Conservation (phyloP, 30 jellyfish, hydroid and myxozoan genomes). For the Catostylus mosaicus region DNA sequence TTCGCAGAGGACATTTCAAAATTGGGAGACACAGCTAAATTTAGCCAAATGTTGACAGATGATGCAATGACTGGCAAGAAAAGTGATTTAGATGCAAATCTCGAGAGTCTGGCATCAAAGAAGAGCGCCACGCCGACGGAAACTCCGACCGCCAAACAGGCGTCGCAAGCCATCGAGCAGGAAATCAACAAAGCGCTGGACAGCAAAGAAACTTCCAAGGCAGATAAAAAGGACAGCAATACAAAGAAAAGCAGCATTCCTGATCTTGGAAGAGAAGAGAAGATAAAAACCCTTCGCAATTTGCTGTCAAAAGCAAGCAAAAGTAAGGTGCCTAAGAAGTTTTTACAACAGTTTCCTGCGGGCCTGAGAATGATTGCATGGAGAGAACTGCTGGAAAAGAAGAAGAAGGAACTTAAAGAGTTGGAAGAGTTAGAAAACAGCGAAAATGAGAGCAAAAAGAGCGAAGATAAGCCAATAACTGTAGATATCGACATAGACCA, state of each 20-base stretch:
- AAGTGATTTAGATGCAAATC: constrained; percentile 16
- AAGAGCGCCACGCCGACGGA: constrained; percentile 20
- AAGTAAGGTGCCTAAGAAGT: constrained; percentile 85
- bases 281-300: constrained; percentile 63
- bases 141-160: not conserved
- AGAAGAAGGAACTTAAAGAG: constrained; percentile 75
- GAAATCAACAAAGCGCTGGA: constrained; percentile 41
- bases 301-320: constrained; percentile 77
- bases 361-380: constrained; percentile 99
- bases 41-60: constrained; percentile 66
- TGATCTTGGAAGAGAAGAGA: constrained; percentile 58
- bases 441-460: not conserved
- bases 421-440: constrained; percentile 44
- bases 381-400: constrained; percentile 88
- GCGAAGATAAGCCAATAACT: constrained; percentile 74
- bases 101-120: constrained; percentile 19
- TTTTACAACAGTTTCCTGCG: constrained; percentile 87
- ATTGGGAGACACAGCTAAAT: constrained; percentile 38
- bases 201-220: constrained; percentile 1
- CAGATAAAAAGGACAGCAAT: constrained; percentile 1
- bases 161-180: constrained; percentile 34
- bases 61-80: constrained; percentile 67
- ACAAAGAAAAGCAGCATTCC: constrained; percentile 90
- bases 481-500: constrained; percentile 85
- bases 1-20: constrained; percentile 80